Base-by-base conservation (phyloP, 2,888 invertebrate genomes). In the Scaptodrosophila latifasciaeformis region DNA sequence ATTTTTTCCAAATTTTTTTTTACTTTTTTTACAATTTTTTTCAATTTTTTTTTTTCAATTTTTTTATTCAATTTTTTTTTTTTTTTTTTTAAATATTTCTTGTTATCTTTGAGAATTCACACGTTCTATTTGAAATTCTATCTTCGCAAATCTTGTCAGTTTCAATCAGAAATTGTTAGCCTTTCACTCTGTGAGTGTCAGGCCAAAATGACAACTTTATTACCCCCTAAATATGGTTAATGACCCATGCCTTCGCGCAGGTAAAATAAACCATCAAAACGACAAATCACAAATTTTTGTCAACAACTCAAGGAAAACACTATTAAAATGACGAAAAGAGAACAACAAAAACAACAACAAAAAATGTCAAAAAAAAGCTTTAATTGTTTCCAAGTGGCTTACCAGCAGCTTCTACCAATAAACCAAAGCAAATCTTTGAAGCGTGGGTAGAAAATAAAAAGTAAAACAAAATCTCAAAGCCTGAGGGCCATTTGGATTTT, bases 161-260 rank as follows among this genome's bases (percentile, higher is more conserved):
- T n/a, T n/a, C n/a, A n/a, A n/a, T n/a, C n/a, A n/a, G n/a, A n/a
- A n/a, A n/a, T n/a, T n/a, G n/a, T n/a, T n/a, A n/a, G 49, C 47
- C 12, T 30, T 31, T 42, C 10, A 17, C 24, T 24, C 7, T 24
- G 24, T 24, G 24, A 24, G 24, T 24, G 24, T 24, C 24, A 24
- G 39, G 42, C 64, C 59, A n/a, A n/a, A 69, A 66, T 75, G 75
- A 78, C 79, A 70, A 75, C 79, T 75, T 78, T 70, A 75, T 79
- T 79, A 68, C 67, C 77, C n/a, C 52, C 70, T 79, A 70, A 75
- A 72, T 76, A 66, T 72, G 72, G 58, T 68, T 79, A 75, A 75
- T 75, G 75, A 63, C 72, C 63, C 13, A 9, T 37, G 17, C 34
- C 48, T n/a, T n/a, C n/a, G n/a, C 24, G 24, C 24, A 3, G 24